Evolutionary conservation across 35 echinoderm and acorn worm genomes (phyloP).

Genomic region (Chiridota heheva): DNA sequence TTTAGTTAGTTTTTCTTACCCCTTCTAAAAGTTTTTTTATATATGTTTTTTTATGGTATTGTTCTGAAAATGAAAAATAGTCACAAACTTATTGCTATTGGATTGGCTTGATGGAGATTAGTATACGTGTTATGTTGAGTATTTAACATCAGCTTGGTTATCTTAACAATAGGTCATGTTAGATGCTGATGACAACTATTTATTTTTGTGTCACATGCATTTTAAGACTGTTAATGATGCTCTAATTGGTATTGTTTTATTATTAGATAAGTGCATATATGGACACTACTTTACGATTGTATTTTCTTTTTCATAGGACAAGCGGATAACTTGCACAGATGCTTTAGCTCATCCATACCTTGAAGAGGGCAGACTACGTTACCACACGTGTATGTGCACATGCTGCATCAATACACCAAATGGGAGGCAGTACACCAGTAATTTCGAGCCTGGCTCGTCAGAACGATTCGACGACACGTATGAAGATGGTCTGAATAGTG

Average conservation of each 20-base stretch:
- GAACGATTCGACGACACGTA: slow-evolving; percentile 80
- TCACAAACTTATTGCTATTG: too few relatives aligned
- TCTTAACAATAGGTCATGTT: too few relatives aligned
- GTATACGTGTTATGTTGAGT: too few relatives aligned
- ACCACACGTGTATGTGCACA: slow-evolving; percentile 98
- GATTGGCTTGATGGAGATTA: too few relatives aligned
- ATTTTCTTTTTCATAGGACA: slow-evolving; percentile 72
- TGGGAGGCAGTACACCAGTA: slow-evolving; percentile 85
- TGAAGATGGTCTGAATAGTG: slow-evolving; percentile 80
- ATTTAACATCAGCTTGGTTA: too few relatives aligned
- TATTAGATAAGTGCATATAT: not conserved
- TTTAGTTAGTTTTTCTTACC: too few relatives aligned
- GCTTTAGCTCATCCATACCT: slow-evolving; percentile 98
- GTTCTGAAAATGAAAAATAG: too few relatives aligned
- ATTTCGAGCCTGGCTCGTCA: slow-evolving; percentile 86
- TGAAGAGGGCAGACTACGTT: slow-evolving; percentile 93
- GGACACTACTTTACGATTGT: too few relatives aligned
- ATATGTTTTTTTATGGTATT: too few relatives aligned
- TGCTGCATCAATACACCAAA: slow-evolving; percentile 94
- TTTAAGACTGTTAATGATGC: not conserved
- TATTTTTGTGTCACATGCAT: too few relatives aligned
- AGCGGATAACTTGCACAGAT: slow-evolving; percentile 93
- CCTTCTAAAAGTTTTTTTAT: too few relatives aligned
- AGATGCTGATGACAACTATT: too few relatives aligned
- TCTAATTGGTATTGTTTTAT: not conserved